A percentile compares a stretch with the other conserved stretches of the same genome.
phyloP scores from a whole-genome alignment of 2,113 vertebrate genomes.

The Sardina pilchardus region DNA sequence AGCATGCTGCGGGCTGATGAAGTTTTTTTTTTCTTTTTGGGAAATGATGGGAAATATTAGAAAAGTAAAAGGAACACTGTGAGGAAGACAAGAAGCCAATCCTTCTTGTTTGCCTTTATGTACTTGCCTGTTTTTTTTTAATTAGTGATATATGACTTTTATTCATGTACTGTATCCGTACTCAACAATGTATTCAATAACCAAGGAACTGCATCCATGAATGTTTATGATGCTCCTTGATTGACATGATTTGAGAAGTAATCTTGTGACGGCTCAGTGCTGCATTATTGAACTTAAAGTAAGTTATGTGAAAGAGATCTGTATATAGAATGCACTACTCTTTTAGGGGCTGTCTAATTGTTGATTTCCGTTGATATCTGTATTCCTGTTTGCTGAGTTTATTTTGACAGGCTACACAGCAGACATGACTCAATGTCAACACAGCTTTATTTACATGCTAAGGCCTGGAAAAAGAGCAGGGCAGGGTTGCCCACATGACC shows the following conservation, averaged over 20 bases:
- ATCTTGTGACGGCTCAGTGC: background rate
- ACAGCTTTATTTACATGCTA: background rate
- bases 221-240: background rate
- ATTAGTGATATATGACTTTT: constrained; percentile 18
- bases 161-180: background rate
- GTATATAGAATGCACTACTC: background rate
- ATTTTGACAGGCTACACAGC: background rate
- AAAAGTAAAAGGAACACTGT: constrained; percentile 9
- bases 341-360: background rate
- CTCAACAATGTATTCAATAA: background rate
- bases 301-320: background rate
- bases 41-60: constrained; percentile 43
- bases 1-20: constrained; percentile 32
- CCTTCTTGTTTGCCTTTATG: constrained; percentile 36
- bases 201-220: background rate
- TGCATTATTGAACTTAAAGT: background rate
- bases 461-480: background rate
- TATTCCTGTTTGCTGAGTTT: background rate
- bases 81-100: background rate
- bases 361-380: background rate
- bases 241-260: background rate
- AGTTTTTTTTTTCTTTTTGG: constrained; percentile 15
- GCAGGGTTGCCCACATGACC: background rate
- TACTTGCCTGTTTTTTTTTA: constrained; percentile 19
- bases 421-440: background rate